Conservation (phyloP, 2,888 invertebrate species). For the Harpalus rufipes region DNA sequence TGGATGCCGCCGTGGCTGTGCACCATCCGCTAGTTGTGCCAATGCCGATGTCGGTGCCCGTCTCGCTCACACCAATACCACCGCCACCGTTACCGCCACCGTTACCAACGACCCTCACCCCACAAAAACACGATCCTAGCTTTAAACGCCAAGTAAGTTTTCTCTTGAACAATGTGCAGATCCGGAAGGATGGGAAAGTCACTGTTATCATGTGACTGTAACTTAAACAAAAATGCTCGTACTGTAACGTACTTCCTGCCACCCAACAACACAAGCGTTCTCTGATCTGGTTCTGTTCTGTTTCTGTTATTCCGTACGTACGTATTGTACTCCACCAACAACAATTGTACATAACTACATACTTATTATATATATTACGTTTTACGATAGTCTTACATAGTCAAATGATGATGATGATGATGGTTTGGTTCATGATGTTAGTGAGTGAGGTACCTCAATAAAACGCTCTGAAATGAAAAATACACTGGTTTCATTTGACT, state of each 20-base stretch:
- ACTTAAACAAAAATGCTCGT: neutral
- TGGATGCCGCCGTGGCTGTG: conserved; percentile 50
- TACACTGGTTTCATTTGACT: conserved; percentile 66
- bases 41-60: conserved; percentile 70
- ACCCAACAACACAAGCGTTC: conserved; percentile 50
- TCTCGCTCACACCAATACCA: conserved; percentile 75
- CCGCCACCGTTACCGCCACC: conserved; percentile 72
- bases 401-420: conserved; percentile 41
- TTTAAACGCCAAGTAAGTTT: conserved; percentile 92
- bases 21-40: conserved; percentile 74
- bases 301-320: conserved; percentile 53
- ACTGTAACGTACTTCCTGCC: conserved; percentile 35
- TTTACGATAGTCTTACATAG: conserved; percentile 33
- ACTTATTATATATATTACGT: conserved; percentile 14
- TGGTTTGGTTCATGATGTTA: conserved; percentile 46
- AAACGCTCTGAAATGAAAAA: conserved; percentile 60
- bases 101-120: conserved; percentile 76
- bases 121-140: conserved; percentile 82
- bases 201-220: conserved; percentile 73
- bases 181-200: conserved; percentile 85
- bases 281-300: conserved; percentile 64
- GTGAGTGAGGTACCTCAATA: conserved; percentile 60
- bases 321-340: neutral
- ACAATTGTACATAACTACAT: conserved; percentile 41
- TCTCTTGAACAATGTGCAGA: conserved; percentile 89